Base-by-base conservation (phyloP, 2,888 invertebrate genomes). In the Drosophila subsilvestris region DNA sequence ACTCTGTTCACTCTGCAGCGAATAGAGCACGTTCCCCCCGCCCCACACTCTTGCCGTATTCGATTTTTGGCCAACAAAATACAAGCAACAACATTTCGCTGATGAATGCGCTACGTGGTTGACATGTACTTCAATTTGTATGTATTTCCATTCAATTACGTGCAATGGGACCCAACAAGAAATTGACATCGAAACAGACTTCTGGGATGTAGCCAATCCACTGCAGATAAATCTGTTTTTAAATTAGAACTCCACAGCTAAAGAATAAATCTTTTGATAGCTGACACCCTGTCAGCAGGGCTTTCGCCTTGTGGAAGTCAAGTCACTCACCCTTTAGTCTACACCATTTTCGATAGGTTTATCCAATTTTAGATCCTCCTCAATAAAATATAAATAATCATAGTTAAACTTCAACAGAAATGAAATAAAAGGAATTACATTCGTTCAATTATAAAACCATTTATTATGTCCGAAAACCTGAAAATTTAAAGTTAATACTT, bases 21-120 rank as follows among this genome's bases (percentile, higher is more conserved):
- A 48, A n/a, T 32, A 27, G 12, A 60, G 48, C 71, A 71, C 68
- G 60, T 71, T 55, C 65, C 29, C 55, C 9, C 3, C 29, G 48
- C 48, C n/a, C 10, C 29, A 25, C 25, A 25, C 17, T 56, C 25
- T 45, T 29, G n/a, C 27, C 37, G 43, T n/a, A 61, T 49, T 63
- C 73, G 63, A 63, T 70, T 22, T 25, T 56, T 58, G 69, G 63
- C 63, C 74, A 63, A 75, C 27, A 17, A 18, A 60, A 59, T 37
- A 20, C 9, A 44, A 44, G 53, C 18, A 12, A 42, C 48, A 70
- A 49, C 48, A 61, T 60, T 63, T 54, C 45, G 54, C 32, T 55
- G 72, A 42, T 61, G 48, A 85, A 45, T 50, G 58, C 53, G 60
- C 20, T 70, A 66, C 63, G 67, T 78, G 80, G 61, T 71, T 37